These are phyloP conservation scores for Sphaerophoria taeniata DNA, from an alignment of 2,888 invertebrate species.

Conservation along the genomic window DNA sequence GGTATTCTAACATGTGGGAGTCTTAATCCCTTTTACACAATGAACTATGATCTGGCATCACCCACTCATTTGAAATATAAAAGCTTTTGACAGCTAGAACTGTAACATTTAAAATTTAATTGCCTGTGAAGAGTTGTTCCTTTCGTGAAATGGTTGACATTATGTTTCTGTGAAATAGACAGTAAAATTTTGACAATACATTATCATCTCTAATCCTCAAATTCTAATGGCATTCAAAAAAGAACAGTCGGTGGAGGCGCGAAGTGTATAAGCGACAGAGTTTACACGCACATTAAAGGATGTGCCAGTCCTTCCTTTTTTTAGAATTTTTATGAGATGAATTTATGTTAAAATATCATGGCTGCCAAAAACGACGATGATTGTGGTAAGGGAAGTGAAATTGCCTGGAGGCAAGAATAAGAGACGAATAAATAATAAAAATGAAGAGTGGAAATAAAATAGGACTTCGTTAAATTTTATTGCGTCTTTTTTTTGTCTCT, in stretches of 20 bases:
- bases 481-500: constrained; percentile 8
- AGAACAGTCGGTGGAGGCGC: too few species aligned
- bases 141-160: too few species aligned
- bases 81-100: background rate
- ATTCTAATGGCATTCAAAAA: too few species aligned
- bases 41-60: background rate
- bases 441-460: constrained; percentile 13
- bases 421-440: constrained; percentile 10
- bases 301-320: background rate
- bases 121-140: background rate
- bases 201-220: too few species aligned
- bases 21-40: background rate
- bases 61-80: background rate
- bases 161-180: too few species aligned
- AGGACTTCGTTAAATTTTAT: constrained; percentile 7
- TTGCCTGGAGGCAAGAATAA: constrained; percentile 14
- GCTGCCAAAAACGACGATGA: background rate
- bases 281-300: background rate
- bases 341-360: constrained; percentile 26
- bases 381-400: constrained; percentile 3
- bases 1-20: constrained; percentile 3
- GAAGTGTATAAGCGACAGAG: too few species aligned
- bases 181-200: too few species aligned
- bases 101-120: background rate
- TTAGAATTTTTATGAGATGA: constrained; percentile 1